Percentiles rank a stretch among this genome's conserved stretches.
phyloP scores from a whole-genome alignment of 2,888 invertebrate genomes.

The Molorchus minor region DNA sequence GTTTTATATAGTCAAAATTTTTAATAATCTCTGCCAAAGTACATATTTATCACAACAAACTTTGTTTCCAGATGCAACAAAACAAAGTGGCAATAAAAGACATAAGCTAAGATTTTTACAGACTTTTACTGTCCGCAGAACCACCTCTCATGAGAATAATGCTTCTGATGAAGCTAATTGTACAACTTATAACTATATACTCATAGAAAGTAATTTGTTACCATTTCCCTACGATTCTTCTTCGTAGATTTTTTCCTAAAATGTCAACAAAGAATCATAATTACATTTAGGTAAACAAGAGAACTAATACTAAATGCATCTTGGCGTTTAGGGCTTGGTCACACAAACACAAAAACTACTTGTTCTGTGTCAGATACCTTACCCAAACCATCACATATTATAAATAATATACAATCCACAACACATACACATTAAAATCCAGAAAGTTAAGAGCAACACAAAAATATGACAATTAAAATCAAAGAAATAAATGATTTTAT shows the following conservation, averaged over 20 bases:
- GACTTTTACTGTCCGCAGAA: no score
- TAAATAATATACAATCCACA: no score
- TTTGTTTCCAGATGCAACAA: no score
- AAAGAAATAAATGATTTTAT: no score
- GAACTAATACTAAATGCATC: neutral
- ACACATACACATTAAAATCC: constrained; percentile 3
- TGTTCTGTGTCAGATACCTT: neutral
- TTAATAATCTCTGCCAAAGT: no score
- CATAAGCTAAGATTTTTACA: no score
- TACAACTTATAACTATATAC: constrained; percentile 8
- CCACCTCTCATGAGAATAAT: no score
- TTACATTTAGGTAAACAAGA: constrained; percentile 5
- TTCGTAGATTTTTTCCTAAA: constrained; percentile 27
- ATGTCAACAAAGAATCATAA: constrained; percentile 26
- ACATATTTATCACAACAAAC: no score
- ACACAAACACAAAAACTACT: neutral
- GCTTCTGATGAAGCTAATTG: no score
- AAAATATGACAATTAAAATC: no score
- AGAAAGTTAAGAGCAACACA: constrained; percentile 12
- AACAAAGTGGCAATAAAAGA: no score
- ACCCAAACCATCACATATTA: neutral
- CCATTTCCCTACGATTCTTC: constrained; percentile 29
- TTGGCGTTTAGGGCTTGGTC: constrained; percentile 15
- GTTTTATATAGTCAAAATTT: no score
- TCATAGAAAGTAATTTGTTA: constrained; percentile 18